Evolutionary conservation across 2,888 invertebrate species (phyloP), one percentile per base, ranked within the genome.

Genomic region (Himalopsyche kuldschensis): DNA sequence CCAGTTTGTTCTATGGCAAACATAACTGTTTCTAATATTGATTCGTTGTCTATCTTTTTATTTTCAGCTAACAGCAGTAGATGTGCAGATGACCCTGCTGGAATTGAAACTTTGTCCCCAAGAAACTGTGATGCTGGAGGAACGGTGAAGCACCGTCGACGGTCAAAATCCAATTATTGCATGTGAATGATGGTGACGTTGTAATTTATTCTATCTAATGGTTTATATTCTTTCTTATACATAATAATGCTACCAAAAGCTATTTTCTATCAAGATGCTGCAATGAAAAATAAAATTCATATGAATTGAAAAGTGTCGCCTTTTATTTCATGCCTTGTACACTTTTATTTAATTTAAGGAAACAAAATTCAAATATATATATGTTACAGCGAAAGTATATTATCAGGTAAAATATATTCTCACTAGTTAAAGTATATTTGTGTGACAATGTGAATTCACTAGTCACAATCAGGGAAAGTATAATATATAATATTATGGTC

Each of bases 71-170:
- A 96, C 97, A 86, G 92, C 94, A 86, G 92, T 96, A 90, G 95
- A 97, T 90, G 91, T 92, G 76, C 93, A 91, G 88, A 94, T 94
- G 90, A 96, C 97, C 85, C 91, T 99, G 87, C 93, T 94, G 89
- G 94, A 95, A 87, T 92, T 98, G 87, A 97, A 97, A 90, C 93
- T 98, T 88, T 97, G 94, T 91, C 96, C 97, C 81, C 98, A 98
- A 93, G 98, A 98, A 93, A 98, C 98, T 87, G 94, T 98, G 87
- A 97, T 97, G 92, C 92, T 98, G 87, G 98, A 98, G 91, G 97
- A 97, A 91, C 96, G 97, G 94, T 97, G 86, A 87, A 87, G 20
- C 48, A 17, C 46, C 75, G 47, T 31, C 30, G 27, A 48, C 31
- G 17, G 8, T 24, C 35, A 78, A 24, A 35, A 32, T 30, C 30